Evolutionary conservation across 2,888 invertebrate genomes (phyloP).

Genomic region (Andrena bucephala): DNA sequence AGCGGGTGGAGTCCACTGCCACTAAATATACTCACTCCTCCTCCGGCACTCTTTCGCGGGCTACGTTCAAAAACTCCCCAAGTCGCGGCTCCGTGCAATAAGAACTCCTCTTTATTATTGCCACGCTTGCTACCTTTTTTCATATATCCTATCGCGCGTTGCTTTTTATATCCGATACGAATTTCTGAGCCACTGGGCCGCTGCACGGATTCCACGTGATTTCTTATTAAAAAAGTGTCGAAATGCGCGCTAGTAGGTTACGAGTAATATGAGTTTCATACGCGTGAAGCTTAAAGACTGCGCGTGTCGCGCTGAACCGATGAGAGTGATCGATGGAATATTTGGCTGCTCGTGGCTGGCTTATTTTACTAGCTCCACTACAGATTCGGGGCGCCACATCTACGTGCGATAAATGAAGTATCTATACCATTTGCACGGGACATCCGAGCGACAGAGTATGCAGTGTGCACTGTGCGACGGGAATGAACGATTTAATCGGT

Average conservation of each 20-base stretch:
- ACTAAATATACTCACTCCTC: conserved; percentile 77
- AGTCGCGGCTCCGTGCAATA: conserved; percentile 62
- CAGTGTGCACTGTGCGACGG: conserved; percentile 47
- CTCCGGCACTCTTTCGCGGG: conserved; percentile 53
- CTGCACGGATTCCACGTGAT: not conserved
- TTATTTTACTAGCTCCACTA: not conserved
- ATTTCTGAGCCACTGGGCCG: not conserved
- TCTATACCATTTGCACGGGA: conserved; percentile 42
- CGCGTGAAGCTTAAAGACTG: too few relatives aligned
- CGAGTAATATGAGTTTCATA: too few relatives aligned
- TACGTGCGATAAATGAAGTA: conserved; percentile 46
- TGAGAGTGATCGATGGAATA: not conserved
- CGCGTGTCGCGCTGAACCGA: not conserved
- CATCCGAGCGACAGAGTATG: conserved; percentile 39
- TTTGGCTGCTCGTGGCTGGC: not conserved
- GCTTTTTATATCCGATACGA: conserved; percentile 26
- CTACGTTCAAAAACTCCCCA: conserved; percentile 66
- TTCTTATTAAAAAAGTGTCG: not conserved
- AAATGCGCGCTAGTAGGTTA: not conserved
- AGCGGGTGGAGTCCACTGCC: conserved; percentile 78
- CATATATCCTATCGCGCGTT: not conserved
- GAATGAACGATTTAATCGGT: conserved; percentile 70
- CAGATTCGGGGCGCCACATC: conserved; percentile 12
- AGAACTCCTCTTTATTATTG: conserved; percentile 61
- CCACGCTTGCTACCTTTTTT: not conserved